These are phyloP conservation scores for Thryonomys swinderianus DNA, from an alignment of 2,113 vertebrate genomes.

Conservation along the genomic window DNA sequence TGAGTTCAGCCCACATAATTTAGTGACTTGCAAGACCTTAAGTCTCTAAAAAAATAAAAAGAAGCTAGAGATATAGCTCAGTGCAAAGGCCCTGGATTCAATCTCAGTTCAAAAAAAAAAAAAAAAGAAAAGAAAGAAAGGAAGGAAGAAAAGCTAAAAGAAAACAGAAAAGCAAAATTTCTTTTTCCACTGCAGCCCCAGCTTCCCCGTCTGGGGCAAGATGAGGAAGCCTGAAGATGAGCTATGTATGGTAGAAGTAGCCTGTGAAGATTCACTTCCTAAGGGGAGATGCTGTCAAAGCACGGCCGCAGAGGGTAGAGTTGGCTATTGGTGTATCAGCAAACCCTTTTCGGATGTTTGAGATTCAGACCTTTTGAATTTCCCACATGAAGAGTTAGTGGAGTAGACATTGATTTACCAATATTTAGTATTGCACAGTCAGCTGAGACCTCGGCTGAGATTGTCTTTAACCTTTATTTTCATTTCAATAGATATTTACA, in stretches of 20 bases:
- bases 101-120: background rate
- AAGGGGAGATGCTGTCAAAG: background rate
- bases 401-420: background rate
- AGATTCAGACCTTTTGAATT: background rate
- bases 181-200: background rate
- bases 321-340: background rate
- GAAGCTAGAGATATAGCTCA: background rate
- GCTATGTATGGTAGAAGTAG: background rate
- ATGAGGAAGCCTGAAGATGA: background rate
- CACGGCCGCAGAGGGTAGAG: background rate
- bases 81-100: background rate
- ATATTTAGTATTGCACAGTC: background rate
- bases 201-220: background rate
- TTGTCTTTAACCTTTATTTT: conserved; percentile 18
- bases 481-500: conserved; percentile 21
- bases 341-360: background rate
- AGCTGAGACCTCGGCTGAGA: background rate
- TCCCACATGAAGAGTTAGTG: background rate
- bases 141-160: background rate
- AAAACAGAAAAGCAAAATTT: background rate
- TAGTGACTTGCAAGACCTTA: too few species aligned
- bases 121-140: background rate
- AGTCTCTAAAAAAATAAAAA: too few species aligned
- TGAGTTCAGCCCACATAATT: background rate
- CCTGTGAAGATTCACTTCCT: background rate